Evolutionary conservation across 2,888 invertebrate genomes (phyloP).

Genomic region (Ganaspis brasiliensis): DNA sequence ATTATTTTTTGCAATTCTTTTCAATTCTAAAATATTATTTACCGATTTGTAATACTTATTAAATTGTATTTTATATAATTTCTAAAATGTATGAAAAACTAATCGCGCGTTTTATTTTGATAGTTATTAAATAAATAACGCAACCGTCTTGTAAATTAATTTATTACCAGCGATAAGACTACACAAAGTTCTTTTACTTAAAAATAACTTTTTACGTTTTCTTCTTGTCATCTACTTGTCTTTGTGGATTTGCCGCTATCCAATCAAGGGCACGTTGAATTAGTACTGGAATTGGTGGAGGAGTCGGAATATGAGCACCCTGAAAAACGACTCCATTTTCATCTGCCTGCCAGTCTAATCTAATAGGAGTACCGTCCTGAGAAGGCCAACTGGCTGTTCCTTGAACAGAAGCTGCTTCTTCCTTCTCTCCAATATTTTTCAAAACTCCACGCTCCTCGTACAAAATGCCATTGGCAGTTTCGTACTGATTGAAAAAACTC

Average conservation of each 20-base stretch:
- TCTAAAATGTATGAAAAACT: too few relatives aligned
- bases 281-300: constrained; percentile 77
- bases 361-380: constrained; percentile 77
- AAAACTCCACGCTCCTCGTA: constrained; percentile 78
- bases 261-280: constrained; percentile 77
- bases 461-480: constrained; percentile 79
- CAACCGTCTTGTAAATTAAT: background rate
- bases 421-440: constrained; percentile 74
- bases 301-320: constrained; percentile 79
- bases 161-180: background rate
- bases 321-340: constrained; percentile 79
- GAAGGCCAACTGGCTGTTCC: constrained; percentile 78
- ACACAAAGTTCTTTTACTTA: too few relatives aligned
- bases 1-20: too few relatives aligned
- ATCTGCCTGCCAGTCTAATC: constrained; percentile 78
- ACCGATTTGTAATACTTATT: too few relatives aligned
- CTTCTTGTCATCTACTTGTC: background rate
- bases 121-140: too few relatives aligned
- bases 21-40: too few relatives aligned
- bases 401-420: constrained; percentile 75
- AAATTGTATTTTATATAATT: too few relatives aligned
- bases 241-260: constrained; percentile 70
- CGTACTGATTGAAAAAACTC: constrained; percentile 67
- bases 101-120: too few relatives aligned
- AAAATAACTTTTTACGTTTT: constrained; percentile 47